A percentile compares a stretch with the other conserved stretches of the same genome.
Evolutionary conservation across 2,113 vertebrate species (phyloP).

Genomic region (Sturnira hondurensis): DNA sequence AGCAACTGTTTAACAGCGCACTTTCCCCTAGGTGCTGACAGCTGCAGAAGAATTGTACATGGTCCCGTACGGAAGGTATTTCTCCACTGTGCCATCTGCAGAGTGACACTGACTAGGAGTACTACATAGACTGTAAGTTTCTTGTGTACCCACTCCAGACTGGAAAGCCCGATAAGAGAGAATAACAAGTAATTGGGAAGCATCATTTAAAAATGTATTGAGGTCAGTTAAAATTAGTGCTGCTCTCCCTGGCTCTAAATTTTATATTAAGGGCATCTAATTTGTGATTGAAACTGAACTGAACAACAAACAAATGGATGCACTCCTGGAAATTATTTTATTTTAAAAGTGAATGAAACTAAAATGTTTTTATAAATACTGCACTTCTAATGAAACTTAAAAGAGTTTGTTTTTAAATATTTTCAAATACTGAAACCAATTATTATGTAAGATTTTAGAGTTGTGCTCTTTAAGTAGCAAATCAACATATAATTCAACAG

Average conservation of each 20-base stretch:
- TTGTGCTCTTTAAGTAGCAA: conserved; percentile 30
- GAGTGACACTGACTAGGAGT: conserved; percentile 77
- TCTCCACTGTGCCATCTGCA: conserved; percentile 78
- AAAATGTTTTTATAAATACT: conserved; percentile 30
- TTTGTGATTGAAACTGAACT: conserved; percentile 24
- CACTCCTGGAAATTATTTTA: conserved; percentile 45
- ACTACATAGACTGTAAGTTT: conserved; percentile 77
- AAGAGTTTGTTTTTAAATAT: conserved; percentile 15
- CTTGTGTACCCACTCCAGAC: conserved; percentile 68
- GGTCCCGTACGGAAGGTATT: conserved; percentile 76
- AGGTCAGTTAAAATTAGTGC: conserved; percentile 51
- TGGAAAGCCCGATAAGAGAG: conserved; percentile 56
- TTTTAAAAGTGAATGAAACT: conserved; percentile 25
- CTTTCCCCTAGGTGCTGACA: conserved; percentile 78
- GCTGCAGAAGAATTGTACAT: conserved; percentile 75
- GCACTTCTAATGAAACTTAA: conserved; percentile 19
- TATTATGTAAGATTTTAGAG: not conserved
- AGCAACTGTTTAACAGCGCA: conserved; percentile 78
- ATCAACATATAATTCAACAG: conserved; percentile 1
- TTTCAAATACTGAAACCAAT: conserved; percentile 20
- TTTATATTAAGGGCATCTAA: conserved; percentile 50
- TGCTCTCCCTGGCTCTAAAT: conserved; percentile 45
- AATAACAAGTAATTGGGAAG: conserved; percentile 38
- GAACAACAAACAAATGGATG: not conserved
- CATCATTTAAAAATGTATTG: conserved; percentile 16